Base-by-base conservation (phyloP, 1,140 invertebrate species). In the Andricus grossulariae region DNA sequence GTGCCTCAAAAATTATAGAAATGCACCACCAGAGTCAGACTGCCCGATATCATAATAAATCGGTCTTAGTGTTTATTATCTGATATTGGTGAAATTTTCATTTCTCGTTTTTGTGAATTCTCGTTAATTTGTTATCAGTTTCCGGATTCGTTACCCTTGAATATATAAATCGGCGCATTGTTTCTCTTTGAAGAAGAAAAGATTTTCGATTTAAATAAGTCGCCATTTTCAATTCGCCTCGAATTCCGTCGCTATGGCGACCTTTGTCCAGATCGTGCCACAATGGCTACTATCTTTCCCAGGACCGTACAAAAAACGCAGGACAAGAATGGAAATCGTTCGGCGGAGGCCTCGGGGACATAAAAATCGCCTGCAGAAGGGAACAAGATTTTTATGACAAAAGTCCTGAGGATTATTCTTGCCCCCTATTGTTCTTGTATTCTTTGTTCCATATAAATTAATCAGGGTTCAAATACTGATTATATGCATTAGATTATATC, bases 161-260 rank as follows among this genome's bases (percentile, higher is more conserved):
- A 66, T 25, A 66, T 66, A 45, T 66, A 66, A 66, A 39, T 66
- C 60, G 32, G 60, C 16, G 32, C 25, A 66, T 66, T 66, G 60
- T 45, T 66, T 66, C 25, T n/a, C 21, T 16, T 45, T 45, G 39
- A 66, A 10, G 60, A 66, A 66, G 25, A 66, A 66, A 66, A 73
- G 54, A 74, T 77, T 55, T 77, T 80, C 75, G 80, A 84, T 84
- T 82, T 80, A 80, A 80, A 82, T 84, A 81, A 81, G 81, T 82
- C 79, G 83, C 81, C 81, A 81, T 84, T 84, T 81, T 80, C 81
- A 76, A 83, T 80, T 66, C 75, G 75, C 76, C 79, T 80, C 82
- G 83, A 84, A 84, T 84, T 82, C 83, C 79, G 79, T 84, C 79
- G 81, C 79, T 81, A 84, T 82, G 83, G 81, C 83, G 83, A 84